A percentile compares a stretch with the other conserved stretches of the same genome.
These are phyloP conservation scores for Tolmerus cingulatus DNA, from an alignment of 2,888 invertebrate genomes.

Conservation along the genomic window DNA sequence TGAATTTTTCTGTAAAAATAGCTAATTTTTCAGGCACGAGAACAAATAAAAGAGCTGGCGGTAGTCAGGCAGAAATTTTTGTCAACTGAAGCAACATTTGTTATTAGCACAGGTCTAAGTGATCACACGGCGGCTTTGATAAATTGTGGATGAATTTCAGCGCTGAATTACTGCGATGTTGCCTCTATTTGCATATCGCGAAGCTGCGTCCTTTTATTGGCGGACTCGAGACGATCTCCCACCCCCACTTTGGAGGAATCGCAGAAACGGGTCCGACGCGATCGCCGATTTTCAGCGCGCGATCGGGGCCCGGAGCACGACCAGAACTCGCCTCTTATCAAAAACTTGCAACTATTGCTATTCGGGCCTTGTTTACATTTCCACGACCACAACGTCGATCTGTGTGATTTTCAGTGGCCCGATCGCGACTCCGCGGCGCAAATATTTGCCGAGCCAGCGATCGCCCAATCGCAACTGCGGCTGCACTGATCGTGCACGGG, in stretches of 20 bases:
- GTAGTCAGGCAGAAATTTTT: slow-evolving; percentile 16
- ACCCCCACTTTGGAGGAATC: neutral
- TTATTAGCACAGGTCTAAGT: slow-evolving; percentile 22
- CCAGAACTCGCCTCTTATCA: neutral
- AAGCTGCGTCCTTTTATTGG: neutral
- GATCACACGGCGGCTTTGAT: slow-evolving; percentile 15
- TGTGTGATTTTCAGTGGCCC: neutral
- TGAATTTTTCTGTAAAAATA: slow-evolving; percentile 9
- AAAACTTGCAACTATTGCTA: slow-evolving; percentile 10
- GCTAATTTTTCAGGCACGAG: slow-evolving; percentile 15
- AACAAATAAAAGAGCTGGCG: neutral
- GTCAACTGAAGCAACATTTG: slow-evolving; percentile 26
- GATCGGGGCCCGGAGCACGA: neutral
- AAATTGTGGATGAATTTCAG: neutral
- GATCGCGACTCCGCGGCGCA: neutral
- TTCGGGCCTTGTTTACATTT: neutral
- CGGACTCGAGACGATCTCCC: neutral
- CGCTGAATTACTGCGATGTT: slow-evolving; percentile 10
- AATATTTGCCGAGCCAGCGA: neutral
- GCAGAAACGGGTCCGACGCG: neutral
- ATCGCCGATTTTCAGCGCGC: neutral
- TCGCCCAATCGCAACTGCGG: neutral
- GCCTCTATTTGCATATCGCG: neutral
- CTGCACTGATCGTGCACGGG: neutral
- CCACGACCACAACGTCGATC: neutral